Evolutionary conservation across 2,797 vertebrate genomes (phyloP).

Genomic region (Gambusia yucatana): DNA sequence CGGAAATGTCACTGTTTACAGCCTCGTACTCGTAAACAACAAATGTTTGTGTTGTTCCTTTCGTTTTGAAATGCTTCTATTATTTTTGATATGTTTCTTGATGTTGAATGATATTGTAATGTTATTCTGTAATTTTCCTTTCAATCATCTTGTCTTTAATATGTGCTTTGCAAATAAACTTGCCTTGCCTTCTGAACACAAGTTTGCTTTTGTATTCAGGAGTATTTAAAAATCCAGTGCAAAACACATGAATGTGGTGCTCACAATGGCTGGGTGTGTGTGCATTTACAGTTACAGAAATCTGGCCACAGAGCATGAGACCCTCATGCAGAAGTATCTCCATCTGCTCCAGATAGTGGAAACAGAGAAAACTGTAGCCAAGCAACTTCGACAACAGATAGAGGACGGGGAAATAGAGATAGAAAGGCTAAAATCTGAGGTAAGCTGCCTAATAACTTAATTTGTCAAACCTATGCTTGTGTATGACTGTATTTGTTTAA

Average conservation of each 20-base stretch:
- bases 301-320: conserved; percentile 96
- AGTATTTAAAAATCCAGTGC: conserved; percentile 41
- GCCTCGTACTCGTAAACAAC: not conserved
- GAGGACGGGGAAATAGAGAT: conserved; percentile 97
- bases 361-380: conserved; percentile 97
- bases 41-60: not conserved
- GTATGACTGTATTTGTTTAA: conserved; percentile 29
- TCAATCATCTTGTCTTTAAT: not conserved
- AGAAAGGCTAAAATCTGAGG: conserved; percentile 97
- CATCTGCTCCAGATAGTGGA: conserved; percentile 99
- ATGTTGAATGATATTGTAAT: not conserved
- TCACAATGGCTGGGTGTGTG: conserved; percentile 39
- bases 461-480: conserved; percentile 25
- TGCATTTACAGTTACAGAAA: conserved; percentile 89
- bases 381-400: conserved; percentile 98
- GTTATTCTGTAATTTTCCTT: not conserved
- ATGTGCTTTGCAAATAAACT: not conserved
- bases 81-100: not conserved
- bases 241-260: conserved; percentile 56
- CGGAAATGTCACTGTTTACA: not conserved
- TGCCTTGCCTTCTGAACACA: conserved; percentile 34
- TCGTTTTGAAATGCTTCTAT: not conserved
- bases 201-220: conserved; percentile 46
- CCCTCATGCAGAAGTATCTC: conserved; percentile 98
- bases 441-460: conserved; percentile 72